Percentiles rank a stretch among this genome's conserved stretches.
These are phyloP conservation scores for Chaetogeoica ovagalla DNA, from an alignment of 2,888 invertebrate species.

Conservation along the genomic window DNA sequence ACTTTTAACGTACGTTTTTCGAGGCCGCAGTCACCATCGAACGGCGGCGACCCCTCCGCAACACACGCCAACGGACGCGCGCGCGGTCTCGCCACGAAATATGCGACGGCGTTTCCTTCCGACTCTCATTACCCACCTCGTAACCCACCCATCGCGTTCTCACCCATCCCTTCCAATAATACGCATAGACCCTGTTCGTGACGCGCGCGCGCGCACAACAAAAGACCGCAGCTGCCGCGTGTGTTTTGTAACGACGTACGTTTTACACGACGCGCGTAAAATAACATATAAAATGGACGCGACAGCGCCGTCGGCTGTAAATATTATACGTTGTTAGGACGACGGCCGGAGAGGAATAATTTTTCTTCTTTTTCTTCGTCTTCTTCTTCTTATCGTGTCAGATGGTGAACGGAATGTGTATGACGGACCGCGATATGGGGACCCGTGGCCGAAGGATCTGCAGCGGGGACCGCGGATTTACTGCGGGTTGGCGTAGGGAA, in stretches of 20 bases:
- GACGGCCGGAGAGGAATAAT: not conserved
- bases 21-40: not conserved
- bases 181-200: not conserved
- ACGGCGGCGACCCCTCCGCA: not conserved
- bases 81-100: too few relatives aligned
- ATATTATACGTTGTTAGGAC: not conserved
- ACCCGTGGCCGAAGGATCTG: too few relatives aligned
- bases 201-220: not conserved
- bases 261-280: conserved; percentile 7
- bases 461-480: too few relatives aligned
- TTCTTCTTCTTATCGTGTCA: too few relatives aligned
- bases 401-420: too few relatives aligned
- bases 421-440: too few relatives aligned
- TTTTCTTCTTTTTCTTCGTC: too few relatives aligned
- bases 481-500: too few relatives aligned
- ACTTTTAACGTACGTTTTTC: conserved; percentile 48
- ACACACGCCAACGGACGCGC: not conserved
- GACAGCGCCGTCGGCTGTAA: too few relatives aligned
- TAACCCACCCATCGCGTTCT: too few relatives aligned
- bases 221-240: conserved; percentile 19
- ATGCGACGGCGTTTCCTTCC: conserved; percentile 21
- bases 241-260: conserved; percentile 21
- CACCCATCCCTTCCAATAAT: too few relatives aligned
- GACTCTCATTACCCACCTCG: conserved; percentile 24
- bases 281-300: not conserved